Base-by-base conservation (phyloP, 2,888 invertebrate genomes). In the Diadromus collaris region DNA sequence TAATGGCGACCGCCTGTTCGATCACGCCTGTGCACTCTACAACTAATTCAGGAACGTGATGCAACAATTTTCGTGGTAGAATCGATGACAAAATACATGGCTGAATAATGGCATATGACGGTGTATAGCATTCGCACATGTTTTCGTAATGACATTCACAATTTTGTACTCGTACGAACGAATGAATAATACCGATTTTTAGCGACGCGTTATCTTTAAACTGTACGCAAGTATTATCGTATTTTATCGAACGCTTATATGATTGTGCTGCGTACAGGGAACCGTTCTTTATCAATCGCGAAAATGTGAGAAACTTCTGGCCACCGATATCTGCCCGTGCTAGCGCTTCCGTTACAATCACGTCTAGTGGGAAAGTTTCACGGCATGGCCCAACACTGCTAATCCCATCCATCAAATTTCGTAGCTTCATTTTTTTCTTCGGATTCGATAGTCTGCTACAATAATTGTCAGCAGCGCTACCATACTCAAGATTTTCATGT, bases 201-300 rank as follows among this genome's bases (percentile, higher is more conserved):
- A 38, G 1, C 5, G 48, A 24, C n/a, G 7, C 10, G 41, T 68
- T 3, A 21, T 46, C 3, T 16, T 54, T 19, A 34, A 38, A 76
- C 16, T 56, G 63, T 2, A 63, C 69, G 29, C 64, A 61, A 6
- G 41, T 54, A 13, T 63, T 64, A 41, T 76, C 48, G 13, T 46
- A 46, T 46, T 48, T 64, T 44, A n/a, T 24, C 1, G 46, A 34
- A 34, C 58, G 54, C 9, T 13, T 2, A 56, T 76, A 76, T 13
- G 58, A 44, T 21, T 70, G 56, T 13, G 76, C 56, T 4, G 64
- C 46, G 48, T 76, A 70, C 5, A 76, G 34, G n/a, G 58, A 38
- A 32, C 58, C 34, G 16, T 56, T 21, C 58, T 76, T 76, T 10
- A 24, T 51, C 10, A 63, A 58, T 24, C 76, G 41, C 21, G 70